These are phyloP conservation scores for Epizoanthus illoricatus DNA, from an alignment of 92 coral and sea anemone species.

Conservation along the genomic window DNA sequence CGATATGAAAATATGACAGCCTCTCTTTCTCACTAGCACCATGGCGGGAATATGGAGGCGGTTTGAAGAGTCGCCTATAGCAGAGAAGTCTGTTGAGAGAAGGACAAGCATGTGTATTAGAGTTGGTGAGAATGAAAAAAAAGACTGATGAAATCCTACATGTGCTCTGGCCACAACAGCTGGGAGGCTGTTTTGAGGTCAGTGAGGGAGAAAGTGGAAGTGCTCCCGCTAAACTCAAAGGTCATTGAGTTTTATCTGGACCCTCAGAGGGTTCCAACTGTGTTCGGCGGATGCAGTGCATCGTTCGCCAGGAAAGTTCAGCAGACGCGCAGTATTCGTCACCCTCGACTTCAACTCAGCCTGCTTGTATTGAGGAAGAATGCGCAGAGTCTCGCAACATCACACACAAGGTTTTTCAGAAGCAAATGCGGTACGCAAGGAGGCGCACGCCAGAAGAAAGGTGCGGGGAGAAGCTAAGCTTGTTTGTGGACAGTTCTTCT, in stretches of 20 bases:
- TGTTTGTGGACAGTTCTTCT: conserved; percentile 12
- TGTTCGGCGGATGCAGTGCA: conserved; percentile 16
- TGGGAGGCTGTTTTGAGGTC: neutral
- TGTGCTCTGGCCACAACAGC: conserved; percentile 9
- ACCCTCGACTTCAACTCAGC: conserved; percentile 9
- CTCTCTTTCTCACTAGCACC: neutral
- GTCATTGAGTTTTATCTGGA: conserved; percentile 1
- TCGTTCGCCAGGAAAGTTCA: neutral
- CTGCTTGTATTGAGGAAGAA: conserved; percentile 6
- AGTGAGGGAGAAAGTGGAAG: neutral
- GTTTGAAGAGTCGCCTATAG: neutral
- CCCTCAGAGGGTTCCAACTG: conserved; percentile 1
- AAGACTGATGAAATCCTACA: neutral
- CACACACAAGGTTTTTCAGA: neutral
- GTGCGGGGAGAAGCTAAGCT: neutral
- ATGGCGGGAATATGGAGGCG: neutral
- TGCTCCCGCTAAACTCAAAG: neutral
- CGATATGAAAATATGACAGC: conserved; percentile 3
- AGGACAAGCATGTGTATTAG: conserved; percentile 4
- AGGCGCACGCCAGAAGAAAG: conserved; percentile 7
- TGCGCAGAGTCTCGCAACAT: conserved; percentile 7
- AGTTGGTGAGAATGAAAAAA: conserved; percentile 5
- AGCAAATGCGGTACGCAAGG: conserved; percentile 3
- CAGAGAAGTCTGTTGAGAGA: neutral
- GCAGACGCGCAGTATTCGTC: neutral